These are phyloP conservation scores for Xylota segnis DNA, from an alignment of 2,888 invertebrate genomes.

Conservation along the genomic window DNA sequence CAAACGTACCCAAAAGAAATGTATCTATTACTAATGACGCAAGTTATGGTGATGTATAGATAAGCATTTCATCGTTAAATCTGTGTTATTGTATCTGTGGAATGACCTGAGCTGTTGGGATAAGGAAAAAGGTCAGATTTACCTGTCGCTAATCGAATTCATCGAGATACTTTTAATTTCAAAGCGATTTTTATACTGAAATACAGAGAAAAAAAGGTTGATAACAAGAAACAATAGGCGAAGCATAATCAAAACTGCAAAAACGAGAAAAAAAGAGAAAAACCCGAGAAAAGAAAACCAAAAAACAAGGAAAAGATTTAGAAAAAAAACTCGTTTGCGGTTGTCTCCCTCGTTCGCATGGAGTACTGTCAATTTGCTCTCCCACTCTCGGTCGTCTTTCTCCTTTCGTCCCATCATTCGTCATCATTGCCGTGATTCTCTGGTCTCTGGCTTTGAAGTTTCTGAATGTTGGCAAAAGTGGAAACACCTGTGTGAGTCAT, in stretches of 20 bases:
- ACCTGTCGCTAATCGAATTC: conserved; percentile 50
- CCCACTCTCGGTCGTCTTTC: conserved; percentile 26
- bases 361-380: conserved; percentile 26
- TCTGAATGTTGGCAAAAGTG: conserved; percentile 77
- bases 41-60: conserved; percentile 41
- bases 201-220: conserved; percentile 48
- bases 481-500: conserved; percentile 77
- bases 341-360: conserved; percentile 46
- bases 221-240: conserved; percentile 50
- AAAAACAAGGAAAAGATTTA: conserved; percentile 73
- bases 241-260: conserved; percentile 43
- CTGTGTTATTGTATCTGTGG: conserved; percentile 13
- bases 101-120: conserved; percentile 38
- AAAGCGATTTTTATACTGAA: conserved; percentile 17
- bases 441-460: conserved; percentile 45
- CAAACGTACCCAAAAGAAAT: conserved; percentile 32
- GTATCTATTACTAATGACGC: conserved; percentile 69
- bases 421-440: conserved; percentile 62
- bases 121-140: conserved; percentile 19
- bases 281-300: conserved; percentile 44
- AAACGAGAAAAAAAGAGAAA: conserved; percentile 29
- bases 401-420: conserved; percentile 31
- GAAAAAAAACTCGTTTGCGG: conserved; percentile 68
- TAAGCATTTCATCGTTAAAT: conserved; percentile 26
- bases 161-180: conserved; percentile 48